Conservation (phyloP, 2,113 vertebrate genomes). For the Galbula dea region DNA sequence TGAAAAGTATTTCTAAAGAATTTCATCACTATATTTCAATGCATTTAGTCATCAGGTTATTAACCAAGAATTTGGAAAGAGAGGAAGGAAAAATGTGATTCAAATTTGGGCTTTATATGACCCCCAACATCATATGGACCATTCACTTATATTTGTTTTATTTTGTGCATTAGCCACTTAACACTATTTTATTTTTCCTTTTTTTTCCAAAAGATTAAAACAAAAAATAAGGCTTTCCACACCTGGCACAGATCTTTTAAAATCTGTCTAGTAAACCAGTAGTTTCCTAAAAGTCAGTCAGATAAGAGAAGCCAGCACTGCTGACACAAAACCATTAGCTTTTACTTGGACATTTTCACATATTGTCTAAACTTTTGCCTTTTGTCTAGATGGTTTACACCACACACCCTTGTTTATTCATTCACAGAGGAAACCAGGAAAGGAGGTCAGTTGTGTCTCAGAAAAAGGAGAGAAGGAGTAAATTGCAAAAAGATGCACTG, state of each 20-base stretch:
- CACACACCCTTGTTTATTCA: neutral
- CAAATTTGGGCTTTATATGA: neutral
- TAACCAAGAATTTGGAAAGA: neutral
- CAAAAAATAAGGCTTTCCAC: constrained; percentile 26
- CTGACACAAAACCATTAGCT: constrained; percentile 11
- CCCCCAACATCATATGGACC: neutral
- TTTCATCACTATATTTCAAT: neutral
- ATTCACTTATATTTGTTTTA: neutral
- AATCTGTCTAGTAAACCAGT: constrained; percentile 7
- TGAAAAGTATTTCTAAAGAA: neutral
- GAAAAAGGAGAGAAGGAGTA: neutral
- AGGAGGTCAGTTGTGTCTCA: neutral
- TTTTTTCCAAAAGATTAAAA: neutral
- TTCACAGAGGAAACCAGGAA: neutral
- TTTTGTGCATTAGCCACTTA: neutral
- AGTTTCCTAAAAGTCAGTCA: constrained; percentile 45
- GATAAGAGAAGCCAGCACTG: neutral
- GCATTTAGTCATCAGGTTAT: neutral
- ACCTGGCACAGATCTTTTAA: constrained; percentile 6
- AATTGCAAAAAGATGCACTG: neutral
- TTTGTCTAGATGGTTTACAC: neutral
- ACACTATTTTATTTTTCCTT: neutral
- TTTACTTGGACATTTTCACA: constrained; percentile 22
- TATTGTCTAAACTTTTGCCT: neutral
- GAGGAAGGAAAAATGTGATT: neutral